Conservation (phyloP, 2,113 vertebrate genomes). For the Catharus fuscescens region DNA sequence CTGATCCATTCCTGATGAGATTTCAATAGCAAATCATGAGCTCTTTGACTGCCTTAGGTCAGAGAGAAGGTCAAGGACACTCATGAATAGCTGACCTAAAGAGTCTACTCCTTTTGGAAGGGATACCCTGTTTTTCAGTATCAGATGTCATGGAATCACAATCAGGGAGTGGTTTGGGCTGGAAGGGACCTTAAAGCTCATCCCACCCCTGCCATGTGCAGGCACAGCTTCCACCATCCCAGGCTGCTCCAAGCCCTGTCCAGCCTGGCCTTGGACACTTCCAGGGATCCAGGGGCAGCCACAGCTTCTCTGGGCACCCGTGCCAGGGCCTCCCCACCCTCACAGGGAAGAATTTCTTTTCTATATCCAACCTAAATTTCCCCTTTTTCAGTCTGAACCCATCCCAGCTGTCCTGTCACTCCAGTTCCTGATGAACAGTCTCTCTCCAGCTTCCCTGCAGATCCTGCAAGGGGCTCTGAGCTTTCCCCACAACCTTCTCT, state of each 20-base stretch:
- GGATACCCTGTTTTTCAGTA: neutral
- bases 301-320: neutral
- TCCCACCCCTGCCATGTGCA: neutral
- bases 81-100: neutral
- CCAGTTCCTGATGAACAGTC: neutral
- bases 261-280: neutral
- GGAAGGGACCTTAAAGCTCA: neutral
- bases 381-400: accelerated
- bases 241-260: accelerated
- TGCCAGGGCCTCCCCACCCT: neutral
- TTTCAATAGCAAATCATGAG: neutral
- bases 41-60: neutral
- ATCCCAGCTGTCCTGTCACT: neutral
- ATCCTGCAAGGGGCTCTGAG: neutral
- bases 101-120: neutral
- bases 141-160: neutral
- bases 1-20: neutral
- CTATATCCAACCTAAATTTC: neutral
- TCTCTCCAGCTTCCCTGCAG: neutral
- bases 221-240: neutral
- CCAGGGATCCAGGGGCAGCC: neutral
- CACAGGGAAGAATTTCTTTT: neutral
- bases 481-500: neutral
- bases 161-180: neutral
- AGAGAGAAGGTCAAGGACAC: neutral